A percentile compares a stretch with the other conserved stretches of the same genome.
Conservation (phyloP, 1,140 invertebrate genomes). For the Drosophila virilis region DNA sequence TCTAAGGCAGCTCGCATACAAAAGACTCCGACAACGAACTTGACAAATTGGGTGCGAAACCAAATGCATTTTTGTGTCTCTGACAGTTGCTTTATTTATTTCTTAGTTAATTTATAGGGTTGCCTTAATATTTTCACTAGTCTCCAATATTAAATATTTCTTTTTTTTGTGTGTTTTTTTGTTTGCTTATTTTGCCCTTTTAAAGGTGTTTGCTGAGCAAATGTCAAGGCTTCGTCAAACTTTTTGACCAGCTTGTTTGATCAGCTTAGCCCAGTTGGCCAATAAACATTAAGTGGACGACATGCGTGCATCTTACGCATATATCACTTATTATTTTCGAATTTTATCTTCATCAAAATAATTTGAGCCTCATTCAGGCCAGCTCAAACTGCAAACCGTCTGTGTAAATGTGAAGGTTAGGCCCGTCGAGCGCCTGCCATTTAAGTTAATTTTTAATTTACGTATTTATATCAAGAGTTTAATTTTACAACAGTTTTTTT, state of each 20-base stretch:
- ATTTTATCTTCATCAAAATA: conserved; percentile 27
- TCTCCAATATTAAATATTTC: no score
- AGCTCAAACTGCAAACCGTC: conserved; percentile 14
- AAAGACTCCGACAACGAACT: conserved; percentile 37
- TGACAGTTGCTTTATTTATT: no score
- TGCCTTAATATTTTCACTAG: no score
- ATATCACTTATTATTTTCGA: conserved; percentile 5
- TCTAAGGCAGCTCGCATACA: conserved; percentile 20
- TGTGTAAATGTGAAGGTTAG: conserved; percentile 71
- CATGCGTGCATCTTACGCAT: conserved; percentile 17
- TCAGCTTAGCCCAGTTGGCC: conserved; percentile 36
- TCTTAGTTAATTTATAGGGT: no score
- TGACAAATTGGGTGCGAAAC: neutral
- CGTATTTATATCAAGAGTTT: conserved; percentile 64
- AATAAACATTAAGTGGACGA: conserved; percentile 15
- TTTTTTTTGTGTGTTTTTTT: no score
- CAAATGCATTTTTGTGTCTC: neutral
- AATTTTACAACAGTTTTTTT: conserved; percentile 65
- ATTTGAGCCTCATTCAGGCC: conserved; percentile 25
- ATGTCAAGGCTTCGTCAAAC: conserved; percentile 35
- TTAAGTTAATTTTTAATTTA: conserved; percentile 75
- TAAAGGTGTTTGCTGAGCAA: neutral
- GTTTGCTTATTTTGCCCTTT: neutral
- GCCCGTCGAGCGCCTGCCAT: conserved; percentile 36
- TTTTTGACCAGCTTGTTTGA: conserved; percentile 18